These are phyloP conservation scores for Eutolmus rufibarbis DNA, from an alignment of 2,888 invertebrate genomes.

Conservation along the genomic window DNA sequence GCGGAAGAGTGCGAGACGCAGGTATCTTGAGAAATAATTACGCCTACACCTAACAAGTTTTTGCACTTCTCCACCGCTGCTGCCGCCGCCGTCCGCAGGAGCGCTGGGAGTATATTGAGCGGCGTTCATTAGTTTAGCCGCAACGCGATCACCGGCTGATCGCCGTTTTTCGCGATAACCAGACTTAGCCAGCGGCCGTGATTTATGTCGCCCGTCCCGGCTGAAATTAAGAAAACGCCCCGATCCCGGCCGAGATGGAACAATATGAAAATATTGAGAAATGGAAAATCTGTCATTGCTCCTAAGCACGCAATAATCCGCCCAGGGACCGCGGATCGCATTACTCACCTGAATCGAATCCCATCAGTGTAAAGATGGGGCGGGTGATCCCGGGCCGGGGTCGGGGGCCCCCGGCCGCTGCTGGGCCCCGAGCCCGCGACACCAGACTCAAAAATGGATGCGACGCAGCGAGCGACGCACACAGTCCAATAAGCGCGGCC, in stretches of 20 bases:
- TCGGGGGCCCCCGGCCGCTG: not conserved
- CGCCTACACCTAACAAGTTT: constrained; percentile 37
- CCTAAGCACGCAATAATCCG: constrained; percentile 49
- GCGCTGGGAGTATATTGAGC: constrained; percentile 16
- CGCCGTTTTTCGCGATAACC: constrained; percentile 11
- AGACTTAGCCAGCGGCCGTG: constrained; percentile 18
- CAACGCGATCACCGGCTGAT: not conserved
- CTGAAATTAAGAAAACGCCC: constrained; percentile 41
- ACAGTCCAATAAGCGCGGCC: not conserved
- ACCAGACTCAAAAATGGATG: not conserved
- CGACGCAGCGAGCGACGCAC: not conserved
- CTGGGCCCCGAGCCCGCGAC: not conserved
- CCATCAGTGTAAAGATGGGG: constrained; percentile 29
- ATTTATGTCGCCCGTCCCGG: constrained; percentile 36
- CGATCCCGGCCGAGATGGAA: constrained; percentile 16
- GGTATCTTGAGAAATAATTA: constrained; percentile 39
- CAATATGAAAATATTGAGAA: constrained; percentile 49
- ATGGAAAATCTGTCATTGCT: constrained; percentile 51
- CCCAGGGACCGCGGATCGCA: constrained; percentile 30
- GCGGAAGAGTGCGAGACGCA: not conserved
- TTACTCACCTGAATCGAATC: constrained; percentile 30
- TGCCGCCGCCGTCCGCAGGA: not conserved
- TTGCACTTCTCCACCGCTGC: constrained; percentile 30
- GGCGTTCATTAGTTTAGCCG: constrained; percentile 25
- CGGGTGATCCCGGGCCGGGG: not conserved